These are phyloP conservation scores for Musca vetustissima DNA, from an alignment of 1,140 invertebrate species.

Conservation along the genomic window DNA sequence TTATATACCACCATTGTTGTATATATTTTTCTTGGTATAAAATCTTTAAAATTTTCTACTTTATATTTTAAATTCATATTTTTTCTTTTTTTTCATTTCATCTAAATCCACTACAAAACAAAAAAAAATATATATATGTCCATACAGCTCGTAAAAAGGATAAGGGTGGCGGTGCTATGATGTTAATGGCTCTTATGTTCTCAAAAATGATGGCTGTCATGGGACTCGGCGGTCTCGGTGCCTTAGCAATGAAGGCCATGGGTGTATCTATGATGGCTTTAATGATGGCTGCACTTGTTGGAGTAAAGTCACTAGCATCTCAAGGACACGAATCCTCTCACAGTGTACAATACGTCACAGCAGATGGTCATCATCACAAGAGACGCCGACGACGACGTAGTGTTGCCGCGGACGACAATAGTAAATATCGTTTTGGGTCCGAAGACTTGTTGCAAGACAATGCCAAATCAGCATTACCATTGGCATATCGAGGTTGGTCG, in stretches of 20 bases:
- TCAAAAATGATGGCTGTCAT: constrained; percentile 71
- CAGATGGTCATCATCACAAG: constrained; percentile 63
- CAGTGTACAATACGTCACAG: constrained; percentile 70
- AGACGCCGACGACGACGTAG: constrained; percentile 55
- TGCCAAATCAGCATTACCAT: background rate
- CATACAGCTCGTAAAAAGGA: constrained; percentile 60
- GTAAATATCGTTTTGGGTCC: too few species aligned
- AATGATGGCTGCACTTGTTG: constrained; percentile 71
- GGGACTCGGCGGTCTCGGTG: constrained; percentile 69
- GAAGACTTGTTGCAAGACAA: background rate
- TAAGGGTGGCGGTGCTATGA: constrained; percentile 59
- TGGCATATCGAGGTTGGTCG: background rate
- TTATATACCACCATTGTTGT: too few species aligned
- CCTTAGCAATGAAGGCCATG: constrained; percentile 72
- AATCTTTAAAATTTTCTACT: too few species aligned
- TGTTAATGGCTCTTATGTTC: constrained; percentile 72
- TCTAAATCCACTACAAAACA: background rate
- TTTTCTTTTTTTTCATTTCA: background rate
- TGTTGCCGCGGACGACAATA: background rate
- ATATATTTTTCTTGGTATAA: too few species aligned
- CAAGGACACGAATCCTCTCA: constrained; percentile 65
- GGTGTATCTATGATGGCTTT: constrained; percentile 69
- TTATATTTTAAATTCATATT: background rate
- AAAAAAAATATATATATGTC: too few species aligned
- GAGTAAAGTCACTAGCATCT: constrained; percentile 69